Base-by-base conservation (phyloP, 2,113 vertebrate genomes). In the Toxotes jaculatrix region DNA sequence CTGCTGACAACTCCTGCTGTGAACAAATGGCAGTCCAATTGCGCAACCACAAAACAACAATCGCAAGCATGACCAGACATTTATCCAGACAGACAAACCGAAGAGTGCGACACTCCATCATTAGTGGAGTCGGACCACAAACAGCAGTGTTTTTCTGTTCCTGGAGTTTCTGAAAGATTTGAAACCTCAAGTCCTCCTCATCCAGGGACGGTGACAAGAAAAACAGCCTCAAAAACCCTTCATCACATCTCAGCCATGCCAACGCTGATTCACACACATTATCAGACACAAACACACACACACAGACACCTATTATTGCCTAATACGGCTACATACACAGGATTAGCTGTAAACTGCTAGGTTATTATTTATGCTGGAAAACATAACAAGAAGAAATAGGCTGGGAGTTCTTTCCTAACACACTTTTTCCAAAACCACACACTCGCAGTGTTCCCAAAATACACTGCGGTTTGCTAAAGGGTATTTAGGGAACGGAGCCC, bases 371-470 rank as follows among this genome's bases (percentile, higher is more conserved):
- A 38, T 36, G 13, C 17, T 80, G 82, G 78, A 77, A 86, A 88
- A 79, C 45, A 83, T 11, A 49, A 62, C 2, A 73, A 45, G 34
- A 31, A 59, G n/a, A 53, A 73, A 88, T 17, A 51, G 38, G 31
- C 43, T 14, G 42, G 21, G 34, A 83, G 32, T 34, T 64, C 7
- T 68, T 75, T 70, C 36, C 71, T 45, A 68, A 85, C 23, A 40
- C 1, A 34, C 31, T 62, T 81, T 76, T 78, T 70, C 66, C 63
- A 63, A 14, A 77, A 79, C 59, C 60, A 38, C 76, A 80, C 38
- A 60, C 13, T 62, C 45, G 19, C 74, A 40, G n/a, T 12, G 56
- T 80, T 92, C 82, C 77, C 63, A 82, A 87, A 91, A 92, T 88
- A 88, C 55, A 69, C 32, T 45, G 74, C 45, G 74, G 84, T 70